phyloP scores from a whole-genome alignment of 2,113 vertebrate species.

The Todiramphus saurophagus region DNA sequence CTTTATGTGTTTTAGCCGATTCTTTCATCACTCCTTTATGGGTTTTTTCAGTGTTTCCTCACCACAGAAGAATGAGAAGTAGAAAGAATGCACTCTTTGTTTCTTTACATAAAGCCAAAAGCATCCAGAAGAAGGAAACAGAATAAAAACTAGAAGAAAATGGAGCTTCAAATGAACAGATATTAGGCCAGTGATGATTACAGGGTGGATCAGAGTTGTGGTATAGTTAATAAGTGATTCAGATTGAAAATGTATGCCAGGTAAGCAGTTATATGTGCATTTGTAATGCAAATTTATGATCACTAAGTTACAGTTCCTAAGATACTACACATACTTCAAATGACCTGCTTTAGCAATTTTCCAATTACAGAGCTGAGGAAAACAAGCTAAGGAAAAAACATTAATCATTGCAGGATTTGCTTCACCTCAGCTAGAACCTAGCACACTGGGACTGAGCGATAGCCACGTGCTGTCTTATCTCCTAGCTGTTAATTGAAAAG shows the following conservation, averaged over 20 bases:
- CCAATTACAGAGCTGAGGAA: conserved; percentile 26
- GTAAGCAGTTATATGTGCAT: not conserved
- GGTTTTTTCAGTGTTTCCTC: not conserved
- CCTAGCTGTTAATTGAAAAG: not conserved
- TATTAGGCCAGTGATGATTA: conserved; percentile 21
- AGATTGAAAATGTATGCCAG: conserved; percentile 8
- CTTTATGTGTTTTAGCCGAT: not conserved
- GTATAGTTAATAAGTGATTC: conserved; percentile 35
- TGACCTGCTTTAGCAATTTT: conserved; percentile 34
- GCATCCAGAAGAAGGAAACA: not conserved
- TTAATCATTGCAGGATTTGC: not conserved
- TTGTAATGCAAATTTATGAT: conserved; percentile 62
- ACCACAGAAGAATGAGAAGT: not conserved
- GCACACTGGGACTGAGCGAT: not conserved
- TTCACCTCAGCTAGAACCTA: not conserved
- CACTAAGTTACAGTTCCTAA: conserved; percentile 18
- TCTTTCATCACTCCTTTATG: not conserved
- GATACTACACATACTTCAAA: conserved; percentile 37
- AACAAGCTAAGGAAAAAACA: not conserved
- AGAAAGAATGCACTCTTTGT: not conserved
- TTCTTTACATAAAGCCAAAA: not conserved
- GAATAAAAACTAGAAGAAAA: not conserved
- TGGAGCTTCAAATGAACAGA: not conserved
- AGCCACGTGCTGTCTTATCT: not conserved
- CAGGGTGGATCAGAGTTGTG: conserved; percentile 5